Evolutionary conservation across 1,140 invertebrate genomes (phyloP), one percentile per base, ranked within the genome.

Genomic region (Bombus consobrinus): DNA sequence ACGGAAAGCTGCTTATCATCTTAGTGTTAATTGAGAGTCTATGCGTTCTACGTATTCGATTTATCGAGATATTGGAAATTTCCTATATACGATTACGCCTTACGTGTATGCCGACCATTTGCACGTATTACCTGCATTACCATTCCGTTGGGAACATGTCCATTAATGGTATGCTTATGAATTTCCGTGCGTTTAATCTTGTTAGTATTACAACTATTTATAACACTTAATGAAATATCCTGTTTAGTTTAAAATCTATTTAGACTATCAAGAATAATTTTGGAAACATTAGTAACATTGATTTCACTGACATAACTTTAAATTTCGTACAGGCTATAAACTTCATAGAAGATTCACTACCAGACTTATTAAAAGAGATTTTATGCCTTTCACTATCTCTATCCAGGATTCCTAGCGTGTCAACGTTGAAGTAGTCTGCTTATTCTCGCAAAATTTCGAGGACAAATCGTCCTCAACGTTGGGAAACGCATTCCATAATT

Each of bases 1-100:
- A 39, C 13, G 73, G 32, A 79, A 76, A 79, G 64, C 66, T 39
- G 53, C 53, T 84, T 78, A 71, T 62, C 66, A 72, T 72, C 39
- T 22, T 18, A 2, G 25, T 41, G 82, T 79, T 84, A 79, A 79
- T 84, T 83, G 82, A 37, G n/a, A 78, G 59, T 79, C 66, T n/a
- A 6, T 43, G 43, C 37, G 37, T 43, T 9, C 22, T 39, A 25
- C 8, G 6, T n/a, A 34, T 57, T 69, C 74, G 43, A 34, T 68
- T 83, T 77, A 69, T 77, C 47, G 39, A 22, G n/a, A 43, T 79
- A 71, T 47, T 37, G 5, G 15, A 39, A 25, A 79, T 62, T 43
- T 37, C n/a, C 25, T 34, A 15, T 43, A 37, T 25, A 34, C 37
- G 47, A 59, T 13, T 28, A 13, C 9, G 15, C 4, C n/a, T 15